Evolutionary conservation across 2,113 vertebrate species (phyloP), one percentile per base, ranked within the genome.

Genomic region (Sinocyclocheilus maitianheensis): DNA sequence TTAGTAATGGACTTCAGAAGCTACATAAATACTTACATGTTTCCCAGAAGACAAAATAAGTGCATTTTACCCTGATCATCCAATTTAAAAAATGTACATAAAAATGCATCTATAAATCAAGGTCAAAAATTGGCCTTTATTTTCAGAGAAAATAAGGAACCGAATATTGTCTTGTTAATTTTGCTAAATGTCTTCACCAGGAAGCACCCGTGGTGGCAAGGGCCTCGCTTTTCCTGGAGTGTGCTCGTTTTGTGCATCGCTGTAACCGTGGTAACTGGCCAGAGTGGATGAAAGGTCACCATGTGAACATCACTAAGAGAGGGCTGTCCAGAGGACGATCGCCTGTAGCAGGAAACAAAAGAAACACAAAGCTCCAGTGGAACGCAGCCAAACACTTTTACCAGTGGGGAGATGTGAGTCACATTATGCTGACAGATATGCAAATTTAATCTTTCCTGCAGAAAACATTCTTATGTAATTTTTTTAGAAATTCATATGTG

Each of bases 261-360:
- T 99, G 98, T 69, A 99, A 99, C 80, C 97, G 98, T 0, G 98
- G 98, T 85, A 99, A 98, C 93, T 99, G 98, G 98, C 98, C 98
- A 0, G 98, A 99, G 91, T 99, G 98, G 98, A 99, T 99, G 98
- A 99, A 99, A 88, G 98, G 98, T 62, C 98, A 99, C 88, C 98
- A 99, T 0, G 98, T 99, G 1, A 99, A 98, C 83, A 98, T 99
- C 75, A 98, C 98, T 24, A 99, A 99, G 92, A 96, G 97, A 63
- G 98, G 98, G 1, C 93, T 99, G 20, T 99, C 98, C 77, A 94
- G 98, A 4, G 98, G 98, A 0, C 95, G 98, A 0, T 99, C 98
- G 0, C 98, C 98, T 0, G 91, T 97, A 0, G 97, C 97, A 87
- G 98, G 98, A 83, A 99, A 99, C 94, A 99, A 99, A 88, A 94